phyloP scores from a whole-genome alignment of 2,797 vertebrate genomes.

The Scyliorhinus canicula region DNA sequence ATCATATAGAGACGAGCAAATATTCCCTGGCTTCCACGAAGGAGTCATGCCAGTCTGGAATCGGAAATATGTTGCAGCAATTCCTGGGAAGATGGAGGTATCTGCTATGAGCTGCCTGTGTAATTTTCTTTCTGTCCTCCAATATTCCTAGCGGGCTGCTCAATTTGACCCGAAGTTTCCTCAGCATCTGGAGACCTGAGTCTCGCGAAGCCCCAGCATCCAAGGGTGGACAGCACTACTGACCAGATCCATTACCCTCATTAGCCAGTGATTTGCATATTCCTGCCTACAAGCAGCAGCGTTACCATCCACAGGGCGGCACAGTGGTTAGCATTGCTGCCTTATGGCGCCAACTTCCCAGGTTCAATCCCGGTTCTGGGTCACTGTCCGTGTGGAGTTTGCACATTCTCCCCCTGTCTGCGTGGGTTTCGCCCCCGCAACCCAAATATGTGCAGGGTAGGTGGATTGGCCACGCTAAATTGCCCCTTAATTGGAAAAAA shows the following conservation, averaged over 20 bases:
- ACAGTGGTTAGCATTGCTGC: too few relatives aligned
- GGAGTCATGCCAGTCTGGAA: neutral
- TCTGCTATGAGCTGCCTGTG: neutral
- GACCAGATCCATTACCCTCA: neutral
- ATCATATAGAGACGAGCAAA: neutral
- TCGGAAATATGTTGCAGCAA: neutral
- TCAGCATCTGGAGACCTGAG: neutral
- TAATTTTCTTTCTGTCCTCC: neutral
- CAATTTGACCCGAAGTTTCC: neutral
- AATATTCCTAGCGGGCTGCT: neutral
- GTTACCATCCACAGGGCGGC: neutral
- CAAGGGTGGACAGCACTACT: neutral
- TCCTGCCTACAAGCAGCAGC: too few relatives aligned
- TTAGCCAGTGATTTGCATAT: neutral
- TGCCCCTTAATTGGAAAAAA: too few relatives aligned
- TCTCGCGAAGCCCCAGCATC: too few relatives aligned
- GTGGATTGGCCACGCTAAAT: too few relatives aligned
- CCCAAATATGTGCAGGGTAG: too few relatives aligned
- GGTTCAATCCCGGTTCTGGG: too few relatives aligned
- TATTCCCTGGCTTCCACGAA: neutral
- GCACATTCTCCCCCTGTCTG: too few relatives aligned
- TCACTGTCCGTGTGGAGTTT: too few relatives aligned
- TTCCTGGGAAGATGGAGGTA: neutral
- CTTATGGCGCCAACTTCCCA: too few relatives aligned
- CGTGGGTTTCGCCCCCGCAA: too few relatives aligned